These are phyloP conservation scores for Lontra canadensis DNA, from an alignment of 2,113 vertebrate species.

Conservation along the genomic window DNA sequence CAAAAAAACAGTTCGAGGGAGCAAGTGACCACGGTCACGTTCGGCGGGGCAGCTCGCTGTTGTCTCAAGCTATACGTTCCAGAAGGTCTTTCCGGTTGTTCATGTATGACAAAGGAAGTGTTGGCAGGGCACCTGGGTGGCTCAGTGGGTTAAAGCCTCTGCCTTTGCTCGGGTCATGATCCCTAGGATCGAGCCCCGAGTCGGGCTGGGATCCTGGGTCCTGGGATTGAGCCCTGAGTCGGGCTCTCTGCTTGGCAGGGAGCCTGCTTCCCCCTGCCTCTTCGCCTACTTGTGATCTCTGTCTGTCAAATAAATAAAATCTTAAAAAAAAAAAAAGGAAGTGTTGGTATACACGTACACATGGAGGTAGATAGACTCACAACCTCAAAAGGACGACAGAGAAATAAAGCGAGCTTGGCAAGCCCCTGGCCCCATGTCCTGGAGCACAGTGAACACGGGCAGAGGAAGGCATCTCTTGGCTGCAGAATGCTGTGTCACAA, in stretches of 20 bases:
- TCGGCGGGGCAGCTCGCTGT: not conserved
- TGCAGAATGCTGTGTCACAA: not conserved
- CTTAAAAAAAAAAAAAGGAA: not conserved
- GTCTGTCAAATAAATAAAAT: too few species aligned
- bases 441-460: not conserved
- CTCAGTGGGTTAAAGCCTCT: too few species aligned
- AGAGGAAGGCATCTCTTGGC: not conserved
- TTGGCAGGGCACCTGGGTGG: not conserved
- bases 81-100: not conserved
- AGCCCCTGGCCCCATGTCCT: not conserved
- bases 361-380: not conserved
- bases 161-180: too few species aligned
- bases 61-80: not conserved
- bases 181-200: too few species aligned
- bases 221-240: too few species aligned
- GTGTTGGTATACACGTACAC: not conserved
- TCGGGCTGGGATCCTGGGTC: too few species aligned
- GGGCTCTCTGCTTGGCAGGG: too few species aligned
- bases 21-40: not conserved
- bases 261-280: too few species aligned
- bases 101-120: constrained; percentile 21
- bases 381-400: constrained; percentile 23
- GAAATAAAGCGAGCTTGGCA: constrained; percentile 1
- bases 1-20: not conserved
- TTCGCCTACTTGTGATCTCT: too few species aligned